Percentiles rank a stretch among this genome's conserved stretches.
Evolutionary conservation across 2,888 invertebrate species (phyloP).

Genomic region (Autographa pulchrina): DNA sequence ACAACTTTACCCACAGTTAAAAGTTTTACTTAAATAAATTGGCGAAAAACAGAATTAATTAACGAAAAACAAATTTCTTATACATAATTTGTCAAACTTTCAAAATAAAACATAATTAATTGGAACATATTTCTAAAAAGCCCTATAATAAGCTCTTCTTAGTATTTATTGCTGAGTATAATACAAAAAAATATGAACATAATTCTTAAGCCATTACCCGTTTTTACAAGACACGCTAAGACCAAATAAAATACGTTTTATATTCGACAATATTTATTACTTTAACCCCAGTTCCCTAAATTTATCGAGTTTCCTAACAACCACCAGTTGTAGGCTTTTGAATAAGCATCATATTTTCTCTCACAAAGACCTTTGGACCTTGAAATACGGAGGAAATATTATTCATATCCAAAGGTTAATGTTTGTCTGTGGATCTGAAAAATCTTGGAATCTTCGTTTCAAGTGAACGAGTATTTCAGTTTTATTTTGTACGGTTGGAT

Average conservation of each 20-base stretch:
- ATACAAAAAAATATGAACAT: constrained; percentile 9
- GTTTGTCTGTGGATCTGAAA: constrained; percentile 33
- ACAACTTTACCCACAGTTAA: background rate
- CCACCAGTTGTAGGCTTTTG: constrained; percentile 27
- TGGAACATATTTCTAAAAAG: background rate
- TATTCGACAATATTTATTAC: constrained; percentile 22
- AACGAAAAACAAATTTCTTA: too few relatives aligned
- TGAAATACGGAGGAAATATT: constrained; percentile 38
- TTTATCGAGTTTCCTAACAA: constrained; percentile 21
- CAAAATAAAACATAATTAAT: background rate
- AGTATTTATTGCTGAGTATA: constrained; percentile 7
- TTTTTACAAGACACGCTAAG: constrained; percentile 9
- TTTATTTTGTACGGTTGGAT: constrained; percentile 1
- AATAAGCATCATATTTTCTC: constrained; percentile 47
- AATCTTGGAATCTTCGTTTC: background rate
- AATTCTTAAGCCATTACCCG: constrained; percentile 8
- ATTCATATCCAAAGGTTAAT: constrained; percentile 23
- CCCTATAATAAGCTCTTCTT: background rate
- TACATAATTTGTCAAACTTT: background rate
- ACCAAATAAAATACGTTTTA: constrained; percentile 17
- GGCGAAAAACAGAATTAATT: too few relatives aligned
- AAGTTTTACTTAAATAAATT: background rate
- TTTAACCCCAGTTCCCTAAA: constrained; percentile 13
- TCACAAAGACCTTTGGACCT: constrained; percentile 38
- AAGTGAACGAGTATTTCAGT: constrained; percentile 7